Evolutionary conservation across 2,888 invertebrate species (phyloP).

Genomic region (Uropetala carovei): DNA sequence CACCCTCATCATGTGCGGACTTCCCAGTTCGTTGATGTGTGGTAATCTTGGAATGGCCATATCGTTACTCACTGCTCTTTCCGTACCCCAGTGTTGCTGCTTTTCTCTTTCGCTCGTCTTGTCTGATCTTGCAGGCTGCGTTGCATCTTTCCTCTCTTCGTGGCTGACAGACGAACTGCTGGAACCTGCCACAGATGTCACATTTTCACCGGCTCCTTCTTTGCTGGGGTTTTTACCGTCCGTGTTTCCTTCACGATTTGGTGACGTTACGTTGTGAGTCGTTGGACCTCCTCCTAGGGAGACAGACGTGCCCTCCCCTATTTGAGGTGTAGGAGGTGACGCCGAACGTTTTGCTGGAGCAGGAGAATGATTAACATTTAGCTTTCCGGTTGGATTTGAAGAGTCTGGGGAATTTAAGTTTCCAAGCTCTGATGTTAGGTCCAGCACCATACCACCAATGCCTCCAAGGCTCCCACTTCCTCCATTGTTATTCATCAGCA

Average conservation of each 20-base stretch:
- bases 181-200: not conserved
- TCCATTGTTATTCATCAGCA: not conserved
- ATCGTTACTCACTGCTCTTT: not conserved
- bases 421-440: slow-evolving; percentile 71
- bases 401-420: slow-evolving; percentile 43
- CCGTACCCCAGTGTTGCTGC: slow-evolving; percentile 20
- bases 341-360: not conserved
- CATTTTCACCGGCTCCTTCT: not conserved
- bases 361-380: not conserved
- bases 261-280: too few relatives aligned
- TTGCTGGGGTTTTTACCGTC: not conserved
- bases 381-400: slow-evolving; percentile 31
- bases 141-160: not conserved
- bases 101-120: not conserved
- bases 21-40: slow-evolving; percentile 27
- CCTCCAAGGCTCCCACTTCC: slow-evolving; percentile 20
- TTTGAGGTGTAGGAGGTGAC: not conserved
- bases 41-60: not conserved
- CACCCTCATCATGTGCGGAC: slow-evolving; percentile 43
- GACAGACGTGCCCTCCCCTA: not conserved
- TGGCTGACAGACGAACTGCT: not conserved
- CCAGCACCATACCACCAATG: slow-evolving; percentile 70
- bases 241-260: not conserved
- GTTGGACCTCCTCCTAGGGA: not conserved
- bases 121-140: not conserved